Evolutionary conservation across 1,140 invertebrate genomes (phyloP).

Genomic region (Pissodes strobi): DNA sequence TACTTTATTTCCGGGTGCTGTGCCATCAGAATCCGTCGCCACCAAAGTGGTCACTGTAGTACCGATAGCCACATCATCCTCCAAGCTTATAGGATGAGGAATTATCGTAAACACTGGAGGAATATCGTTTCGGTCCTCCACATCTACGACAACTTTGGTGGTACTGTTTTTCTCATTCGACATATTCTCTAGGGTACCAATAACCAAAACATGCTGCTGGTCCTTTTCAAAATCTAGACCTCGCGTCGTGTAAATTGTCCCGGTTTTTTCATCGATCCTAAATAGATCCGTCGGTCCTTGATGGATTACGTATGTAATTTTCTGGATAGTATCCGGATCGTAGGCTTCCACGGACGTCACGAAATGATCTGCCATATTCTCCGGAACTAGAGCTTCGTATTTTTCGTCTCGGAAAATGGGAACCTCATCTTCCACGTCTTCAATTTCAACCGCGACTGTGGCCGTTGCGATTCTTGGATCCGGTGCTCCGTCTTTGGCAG

Average conservation of each 20-base stretch:
- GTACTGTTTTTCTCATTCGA: constrained; percentile 71
- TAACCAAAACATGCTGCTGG: constrained; percentile 71
- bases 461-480: constrained; percentile 86
- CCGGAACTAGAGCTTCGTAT: constrained; percentile 79
- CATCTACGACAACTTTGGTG: constrained; percentile 74
- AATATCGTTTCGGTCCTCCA: constrained; percentile 83
- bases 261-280: constrained; percentile 77
- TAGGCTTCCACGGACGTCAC: constrained; percentile 64
- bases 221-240: constrained; percentile 79
- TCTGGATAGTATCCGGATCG: constrained; percentile 78
- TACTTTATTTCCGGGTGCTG: constrained; percentile 79
- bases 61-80: constrained; percentile 81
- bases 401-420: constrained; percentile 75
- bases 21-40: constrained; percentile 81
- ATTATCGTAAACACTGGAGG: constrained; percentile 83
- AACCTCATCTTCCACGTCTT: constrained; percentile 82
- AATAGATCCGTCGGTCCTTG: constrained; percentile 82
- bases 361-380: constrained; percentile 77
- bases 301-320: constrained; percentile 83
- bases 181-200: constrained; percentile 82
- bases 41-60: constrained; percentile 75
- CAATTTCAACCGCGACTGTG: constrained; percentile 77
- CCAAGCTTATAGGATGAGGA: constrained; percentile 78
- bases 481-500: constrained; percentile 83
- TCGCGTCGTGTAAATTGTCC: constrained; percentile 73